Conservation (phyloP, 2,888 invertebrate species). For the Mesodorylaimus sp. region DNA sequence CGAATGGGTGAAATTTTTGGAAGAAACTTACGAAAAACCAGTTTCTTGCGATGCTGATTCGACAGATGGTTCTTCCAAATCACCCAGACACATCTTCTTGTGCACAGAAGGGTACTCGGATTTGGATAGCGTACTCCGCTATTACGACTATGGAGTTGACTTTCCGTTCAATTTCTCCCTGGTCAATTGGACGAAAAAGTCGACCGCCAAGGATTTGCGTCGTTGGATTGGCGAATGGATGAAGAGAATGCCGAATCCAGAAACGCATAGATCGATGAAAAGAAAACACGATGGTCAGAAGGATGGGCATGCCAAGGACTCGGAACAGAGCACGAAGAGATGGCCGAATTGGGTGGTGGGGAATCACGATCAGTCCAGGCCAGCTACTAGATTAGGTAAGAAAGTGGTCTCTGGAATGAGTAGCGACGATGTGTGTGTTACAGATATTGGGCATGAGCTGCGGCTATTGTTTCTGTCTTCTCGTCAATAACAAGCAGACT, state of each 20-base stretch:
- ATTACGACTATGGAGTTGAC: not conserved
- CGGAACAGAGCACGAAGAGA: not conserved
- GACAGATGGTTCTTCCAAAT: too few species aligned
- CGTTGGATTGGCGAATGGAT: not conserved
- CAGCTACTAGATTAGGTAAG: not conserved
- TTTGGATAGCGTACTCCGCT: not conserved
- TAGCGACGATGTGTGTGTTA: too few species aligned
- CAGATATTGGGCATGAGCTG: too few species aligned
- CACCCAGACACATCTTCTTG: not conserved
- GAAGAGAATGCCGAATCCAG: too few species aligned
- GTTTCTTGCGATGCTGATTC: too few species aligned
- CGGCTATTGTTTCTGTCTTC: too few species aligned
- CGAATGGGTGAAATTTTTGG: not conserved
- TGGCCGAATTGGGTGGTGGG: not conserved
- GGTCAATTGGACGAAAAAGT: not conserved
- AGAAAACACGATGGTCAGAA: too few species aligned
- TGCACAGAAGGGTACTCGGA: not conserved
- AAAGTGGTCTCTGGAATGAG: too few species aligned
- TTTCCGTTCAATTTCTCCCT: not conserved
- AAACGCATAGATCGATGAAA: too few species aligned
- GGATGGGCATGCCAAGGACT: too few species aligned
- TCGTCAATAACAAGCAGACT: too few species aligned
- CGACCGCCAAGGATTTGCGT: not conserved
- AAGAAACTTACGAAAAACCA: not conserved
- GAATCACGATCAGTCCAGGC: not conserved